Conservation (phyloP, 2,888 invertebrate genomes). For the Lochmaea capreae region DNA sequence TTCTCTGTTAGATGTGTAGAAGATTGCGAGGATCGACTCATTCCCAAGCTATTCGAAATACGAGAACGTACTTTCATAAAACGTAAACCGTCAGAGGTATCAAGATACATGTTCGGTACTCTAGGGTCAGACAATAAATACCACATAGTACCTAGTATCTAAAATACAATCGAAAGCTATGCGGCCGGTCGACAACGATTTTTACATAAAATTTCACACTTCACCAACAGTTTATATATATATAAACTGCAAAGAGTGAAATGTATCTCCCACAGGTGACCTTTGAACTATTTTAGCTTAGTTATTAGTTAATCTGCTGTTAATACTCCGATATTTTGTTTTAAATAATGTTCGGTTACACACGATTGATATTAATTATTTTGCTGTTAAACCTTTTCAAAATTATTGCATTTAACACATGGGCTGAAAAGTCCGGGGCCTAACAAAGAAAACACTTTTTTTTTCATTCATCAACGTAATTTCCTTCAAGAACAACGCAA, state of each 20-base stretch:
- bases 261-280: constrained; percentile 53
- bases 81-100: constrained; percentile 40
- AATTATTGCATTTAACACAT: too few relatives aligned
- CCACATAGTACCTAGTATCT: constrained; percentile 50
- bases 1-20: neutral
- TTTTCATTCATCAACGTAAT: too few relatives aligned
- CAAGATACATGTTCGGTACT: constrained; percentile 47
- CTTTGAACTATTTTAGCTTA: constrained; percentile 42
- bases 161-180: constrained; percentile 50
- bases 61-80: constrained; percentile 26
- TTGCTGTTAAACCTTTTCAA: too few relatives aligned
- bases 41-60: constrained; percentile 21
- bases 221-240: constrained; percentile 46
- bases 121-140: constrained; percentile 51
- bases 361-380: too few relatives aligned
- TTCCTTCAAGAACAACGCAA: too few relatives aligned
- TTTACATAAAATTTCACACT: constrained; percentile 53
- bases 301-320: constrained; percentile 8
- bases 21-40: neutral
- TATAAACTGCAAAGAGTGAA: constrained; percentile 43
- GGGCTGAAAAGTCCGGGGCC: too few relatives aligned
- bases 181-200: constrained; percentile 43
- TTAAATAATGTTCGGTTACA: too few relatives aligned
- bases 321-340: neutral
- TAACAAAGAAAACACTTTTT: too few relatives aligned